Evolutionary conservation across 2,888 invertebrate species (phyloP), one percentile per base, ranked within the genome.

Genomic region (Ryuthela nishihirai): DNA sequence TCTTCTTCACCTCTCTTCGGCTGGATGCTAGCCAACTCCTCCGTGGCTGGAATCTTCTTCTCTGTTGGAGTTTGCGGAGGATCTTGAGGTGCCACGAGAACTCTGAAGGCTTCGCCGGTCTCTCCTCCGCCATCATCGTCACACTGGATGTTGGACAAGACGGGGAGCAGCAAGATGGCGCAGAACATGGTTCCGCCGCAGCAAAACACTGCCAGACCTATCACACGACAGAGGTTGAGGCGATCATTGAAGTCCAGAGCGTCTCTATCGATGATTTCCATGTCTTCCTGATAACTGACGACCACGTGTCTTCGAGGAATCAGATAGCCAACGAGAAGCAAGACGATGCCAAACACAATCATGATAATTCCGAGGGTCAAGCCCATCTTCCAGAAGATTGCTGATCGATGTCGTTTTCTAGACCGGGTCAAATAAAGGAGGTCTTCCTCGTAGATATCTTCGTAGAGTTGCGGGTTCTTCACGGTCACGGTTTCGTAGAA

Each of bases 161-260:
- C 76, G 1, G 77, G 77, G 50, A 78, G 72, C 21, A 78, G 69
- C 3, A 78, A 70, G 18, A 76, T 72, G 60, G 74, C 69, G 23
- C 76, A 73, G 24, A 78, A 69, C 2, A 76, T 72, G 15, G 73
- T 68, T 4, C 77, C 77, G 2, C 78, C 78, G 17, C 74, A 68
- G 64, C 77, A 76, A 68, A 79, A 78, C 25, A 77, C 67, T 15
- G 75, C 72, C 23, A 78, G 68, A 3, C 78, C 78, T 35, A 76
- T 72, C 20, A 78, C 69, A 64, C 77, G 77, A 65, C 75, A 76
- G 47, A 74, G 68, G 64, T 78, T 76, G 62, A 78, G 67, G 42
- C 75, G 74, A 36, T 73, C 71, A 69, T 78, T 78, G 68, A 75
- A 77, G 4, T 70, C 66, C 21, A 74, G 69, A 1, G 77, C 77